These are phyloP conservation scores for Heterochromis multidens DNA, from an alignment of 2,113 vertebrate genomes.

Conservation along the genomic window DNA sequence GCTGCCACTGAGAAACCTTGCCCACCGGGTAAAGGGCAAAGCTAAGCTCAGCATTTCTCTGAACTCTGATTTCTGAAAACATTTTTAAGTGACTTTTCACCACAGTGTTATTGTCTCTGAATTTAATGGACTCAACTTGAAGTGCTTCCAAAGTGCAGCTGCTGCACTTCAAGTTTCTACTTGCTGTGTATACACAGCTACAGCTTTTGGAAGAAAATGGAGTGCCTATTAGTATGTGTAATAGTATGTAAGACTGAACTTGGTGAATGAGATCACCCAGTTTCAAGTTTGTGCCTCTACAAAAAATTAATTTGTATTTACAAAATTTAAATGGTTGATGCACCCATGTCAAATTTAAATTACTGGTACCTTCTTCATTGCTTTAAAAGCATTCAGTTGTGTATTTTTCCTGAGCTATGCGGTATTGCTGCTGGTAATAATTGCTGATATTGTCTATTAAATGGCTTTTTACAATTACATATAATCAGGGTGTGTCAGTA, in stretches of 20 bases:
- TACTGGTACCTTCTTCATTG: neutral
- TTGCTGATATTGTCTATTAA: neutral
- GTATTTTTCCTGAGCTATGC: neutral
- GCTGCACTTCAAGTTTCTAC: neutral
- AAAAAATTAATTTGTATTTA: neutral
- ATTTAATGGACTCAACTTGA: constrained; percentile 9
- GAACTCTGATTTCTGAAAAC: constrained; percentile 17
- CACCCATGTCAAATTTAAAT: neutral
- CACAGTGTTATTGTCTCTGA: constrained; percentile 11
- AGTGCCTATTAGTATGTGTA: neutral
- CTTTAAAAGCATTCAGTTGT: neutral
- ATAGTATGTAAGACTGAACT: neutral
- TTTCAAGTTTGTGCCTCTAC: neutral
- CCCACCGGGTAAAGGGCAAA: constrained; percentile 1
- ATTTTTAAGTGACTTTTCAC: constrained; percentile 11
- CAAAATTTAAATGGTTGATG: neutral
- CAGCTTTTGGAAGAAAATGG: neutral
- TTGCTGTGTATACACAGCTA: neutral
- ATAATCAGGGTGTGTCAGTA: neutral
- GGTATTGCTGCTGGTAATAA: neutral
- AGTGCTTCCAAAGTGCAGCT: neutral
- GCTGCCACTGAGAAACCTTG: neutral
- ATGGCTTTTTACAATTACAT: neutral
- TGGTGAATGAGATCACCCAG: neutral
- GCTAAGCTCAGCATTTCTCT: constrained; percentile 45